Evolutionary conservation across 2,797 vertebrate species (phyloP).

Genomic region (Cheirogaleus major): DNA sequence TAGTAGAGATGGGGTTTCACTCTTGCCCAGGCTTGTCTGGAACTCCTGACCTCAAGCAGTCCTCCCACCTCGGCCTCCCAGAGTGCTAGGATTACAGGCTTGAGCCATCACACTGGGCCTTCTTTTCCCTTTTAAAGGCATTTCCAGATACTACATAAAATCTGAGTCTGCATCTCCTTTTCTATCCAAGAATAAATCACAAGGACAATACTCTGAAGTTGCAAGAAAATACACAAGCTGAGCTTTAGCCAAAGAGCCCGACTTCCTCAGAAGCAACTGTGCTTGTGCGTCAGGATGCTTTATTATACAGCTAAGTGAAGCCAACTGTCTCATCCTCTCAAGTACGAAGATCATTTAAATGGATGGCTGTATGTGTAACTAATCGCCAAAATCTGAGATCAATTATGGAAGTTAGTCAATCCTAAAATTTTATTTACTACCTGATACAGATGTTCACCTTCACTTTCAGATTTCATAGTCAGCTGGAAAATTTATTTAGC

Average conservation of each 20-base stretch:
- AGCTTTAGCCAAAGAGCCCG: not conserved
- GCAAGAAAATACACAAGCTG: not conserved
- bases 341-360: not conserved
- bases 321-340: not conserved
- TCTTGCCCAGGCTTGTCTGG: too few relatives aligned
- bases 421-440: slow-evolving; percentile 58
- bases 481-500: slow-evolving; percentile 36
- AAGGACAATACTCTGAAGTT: not conserved
- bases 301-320: not conserved
- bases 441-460: slow-evolving; percentile 42
- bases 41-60: too few relatives aligned
- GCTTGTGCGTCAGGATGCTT: not conserved
- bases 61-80: too few relatives aligned
- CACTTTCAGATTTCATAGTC: slow-evolving; percentile 13
- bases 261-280: not conserved
- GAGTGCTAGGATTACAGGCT: too few relatives aligned
- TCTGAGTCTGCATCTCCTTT: not conserved
- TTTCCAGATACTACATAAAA: not conserved
- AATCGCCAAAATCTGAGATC: slow-evolving; percentile 37
- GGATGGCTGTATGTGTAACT: not conserved
- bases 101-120: not conserved
- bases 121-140: slow-evolving; percentile 8
- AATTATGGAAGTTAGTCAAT: slow-evolving; percentile 31
- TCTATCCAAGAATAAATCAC: slow-evolving; percentile 22
- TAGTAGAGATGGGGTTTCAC: too few relatives aligned